Evolutionary conservation across 2,113 vertebrate species (phyloP), one percentile per base, ranked within the genome.

Genomic region (Pterocles burchelli): DNA sequence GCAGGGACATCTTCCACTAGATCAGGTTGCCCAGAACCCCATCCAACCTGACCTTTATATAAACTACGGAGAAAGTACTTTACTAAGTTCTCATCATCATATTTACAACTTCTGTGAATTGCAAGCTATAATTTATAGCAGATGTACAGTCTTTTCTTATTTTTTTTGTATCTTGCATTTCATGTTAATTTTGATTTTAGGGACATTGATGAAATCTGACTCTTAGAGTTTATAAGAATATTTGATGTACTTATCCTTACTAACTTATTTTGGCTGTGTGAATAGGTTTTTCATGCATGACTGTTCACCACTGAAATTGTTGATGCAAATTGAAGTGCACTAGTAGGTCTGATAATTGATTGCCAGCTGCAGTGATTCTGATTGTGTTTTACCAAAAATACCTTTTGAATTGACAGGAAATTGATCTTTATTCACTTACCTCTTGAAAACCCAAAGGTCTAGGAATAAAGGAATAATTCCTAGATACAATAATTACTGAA

Each of bases 341-440:
- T 66, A 13, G 71, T 89, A 78, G 89, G 54, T 91, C 71, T 88
- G 46, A n/a, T 94, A 95, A 89, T 85, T 96, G 93, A 80, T 90
- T 87, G 93, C 87, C 46, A 78, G 20, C 57, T 96, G 16, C 65
- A 52, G n/a, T 55, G 76, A 21, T 58, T 48, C 77, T 88, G 33
- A 88, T 95, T 29, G 13, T 78, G 17, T 75, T 96, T 96, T 87
- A 90, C 57, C 55, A 68, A 95, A 94, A 81, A 73, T 49, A 46
- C 19, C 11, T 88, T 77, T 95, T 4, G 41, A 89, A 54, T 85
- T 74, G 83, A 72, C 24, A 41, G 74, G 48, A 95, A 93, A 92
- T 90, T 72, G 65, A 85, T 96, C 34, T 22, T 93, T 96, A 88
- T 93, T 93, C 70, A 22, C 82, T 91, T 79, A n/a, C 24, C 34